Percentiles rank a stretch among this genome's conserved stretches.
These are phyloP conservation scores for Muntiacus reevesi DNA, from an alignment of 2,113 vertebrate species.

Conservation along the genomic window DNA sequence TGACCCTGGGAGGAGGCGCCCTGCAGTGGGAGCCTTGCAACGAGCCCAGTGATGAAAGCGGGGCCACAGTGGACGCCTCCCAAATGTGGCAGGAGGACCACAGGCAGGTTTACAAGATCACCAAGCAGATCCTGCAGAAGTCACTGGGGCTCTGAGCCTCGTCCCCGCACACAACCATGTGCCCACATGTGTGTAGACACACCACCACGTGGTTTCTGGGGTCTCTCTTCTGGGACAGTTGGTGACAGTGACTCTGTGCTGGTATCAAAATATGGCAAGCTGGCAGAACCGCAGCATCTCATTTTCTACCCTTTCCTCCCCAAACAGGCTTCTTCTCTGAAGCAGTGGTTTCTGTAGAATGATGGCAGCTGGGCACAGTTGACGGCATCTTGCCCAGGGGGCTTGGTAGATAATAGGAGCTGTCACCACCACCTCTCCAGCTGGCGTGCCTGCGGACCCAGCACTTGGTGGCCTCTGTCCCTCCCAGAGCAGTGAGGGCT, in stretches of 20 bases:
- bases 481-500: background rate
- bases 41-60: constrained; percentile 96
- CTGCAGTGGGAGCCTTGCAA: fast-evolving
- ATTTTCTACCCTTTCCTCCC: background rate
- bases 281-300: constrained; percentile 39
- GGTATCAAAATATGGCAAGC: constrained; percentile 68
- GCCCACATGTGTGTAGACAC: fast-evolving
- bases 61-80: constrained; percentile 95
- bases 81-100: constrained; percentile 98
- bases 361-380: background rate
- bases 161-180: fast-evolving
- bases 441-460: fast-evolving
- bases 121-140: constrained; percentile 94
- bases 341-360: background rate
- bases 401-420: background rate
- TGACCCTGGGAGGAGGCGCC: background rate
- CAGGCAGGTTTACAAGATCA: constrained; percentile 91
- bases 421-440: constrained; percentile 59
- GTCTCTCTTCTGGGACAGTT: background rate
- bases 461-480: fast-evolving
- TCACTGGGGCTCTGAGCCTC: constrained; percentile 87
- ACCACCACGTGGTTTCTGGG: background rate
- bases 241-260: constrained; percentile 40
- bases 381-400: background rate
- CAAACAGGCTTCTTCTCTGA: background rate